Conservation (phyloP, 2,113 vertebrate species). For the Carassius gibelio region DNA sequence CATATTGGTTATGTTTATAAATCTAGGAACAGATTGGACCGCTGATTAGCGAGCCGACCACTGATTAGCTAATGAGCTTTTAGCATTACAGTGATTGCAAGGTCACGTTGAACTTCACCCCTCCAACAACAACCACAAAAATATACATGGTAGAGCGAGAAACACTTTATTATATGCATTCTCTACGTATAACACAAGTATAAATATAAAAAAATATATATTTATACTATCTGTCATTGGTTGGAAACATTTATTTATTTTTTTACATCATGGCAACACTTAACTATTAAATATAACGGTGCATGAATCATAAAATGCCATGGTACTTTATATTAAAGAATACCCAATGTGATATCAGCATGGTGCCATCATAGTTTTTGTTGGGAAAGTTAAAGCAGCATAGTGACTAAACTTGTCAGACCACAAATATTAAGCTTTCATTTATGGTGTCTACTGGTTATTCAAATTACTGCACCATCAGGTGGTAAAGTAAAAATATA, state of each 20-base stretch:
- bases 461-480: background rate
- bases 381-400: background rate
- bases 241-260: background rate
- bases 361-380: background rate
- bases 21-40: conserved; percentile 38
- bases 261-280: background rate
- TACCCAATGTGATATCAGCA: background rate
- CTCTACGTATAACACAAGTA: background rate
- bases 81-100: conserved; percentile 39
- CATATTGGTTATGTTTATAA: conserved; percentile 39
- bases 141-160: background rate
- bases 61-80: conserved; percentile 41
- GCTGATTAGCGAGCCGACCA: conserved; percentile 35
- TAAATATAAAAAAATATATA: background rate
- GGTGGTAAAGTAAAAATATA: background rate
- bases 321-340: background rate
- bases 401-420: conserved; percentile 27
- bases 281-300: background rate
- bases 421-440: background rate
- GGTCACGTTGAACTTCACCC: conserved; percentile 20
- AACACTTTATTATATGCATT: background rate
- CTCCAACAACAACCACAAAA: conserved; percentile 38
- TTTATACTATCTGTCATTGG: background rate
- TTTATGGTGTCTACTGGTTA: background rate
- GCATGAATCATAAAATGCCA: background rate